Base-by-base conservation (phyloP, 2,797 vertebrate species). In the Carduelis carduelis region DNA sequence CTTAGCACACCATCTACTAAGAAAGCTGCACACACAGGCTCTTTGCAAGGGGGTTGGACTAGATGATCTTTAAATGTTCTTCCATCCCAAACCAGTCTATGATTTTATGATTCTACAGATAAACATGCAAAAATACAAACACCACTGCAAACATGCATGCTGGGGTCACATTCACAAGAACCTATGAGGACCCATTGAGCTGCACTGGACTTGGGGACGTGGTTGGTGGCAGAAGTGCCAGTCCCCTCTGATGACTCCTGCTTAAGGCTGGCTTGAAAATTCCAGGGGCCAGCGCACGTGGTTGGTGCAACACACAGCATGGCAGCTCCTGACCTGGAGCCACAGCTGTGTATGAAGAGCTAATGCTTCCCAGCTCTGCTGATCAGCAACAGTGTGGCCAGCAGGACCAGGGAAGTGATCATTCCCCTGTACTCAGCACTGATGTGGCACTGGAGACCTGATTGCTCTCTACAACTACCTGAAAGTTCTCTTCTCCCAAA, bases 261-360 rank as follows among this genome's bases (percentile, higher is more conserved):
- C 39, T 55, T 37, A 30, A 69, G 43, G 13, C 12, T 77, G 53
- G 18, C 32, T 76, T 46, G 53, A 46, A 84, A 87, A 19, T 11
- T 55, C 9, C 11, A 0, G 28, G 46, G 18, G 1, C 18, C 49
- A 57, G 49, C 22, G 32, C 26, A 34, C 0, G 0, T 1, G 0
- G 55, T 85, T 49, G 52, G 44, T 22, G 18, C 12, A 41, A 18
- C 0, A 4, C 65, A 17, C 0, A 0, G 26, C 14, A 11, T 3
- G 5, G 32, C 32, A 71, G 17, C 26, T 57, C 47, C 68, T 37
- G 18, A 13, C 11, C 30, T 30, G 39, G 59, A 35, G 16, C 19
- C 0, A 2, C 37, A 64, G 28, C 17, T 53, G 8, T 14, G 0
- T 12, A 3, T 2, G 1, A 35, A 17, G 15, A 23, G 7, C 19